A percentile compares a stretch with the other conserved stretches of the same genome.
phyloP scores from a whole-genome alignment of 2,113 vertebrate genomes.

The human (Homo sapiens) region DNA sequence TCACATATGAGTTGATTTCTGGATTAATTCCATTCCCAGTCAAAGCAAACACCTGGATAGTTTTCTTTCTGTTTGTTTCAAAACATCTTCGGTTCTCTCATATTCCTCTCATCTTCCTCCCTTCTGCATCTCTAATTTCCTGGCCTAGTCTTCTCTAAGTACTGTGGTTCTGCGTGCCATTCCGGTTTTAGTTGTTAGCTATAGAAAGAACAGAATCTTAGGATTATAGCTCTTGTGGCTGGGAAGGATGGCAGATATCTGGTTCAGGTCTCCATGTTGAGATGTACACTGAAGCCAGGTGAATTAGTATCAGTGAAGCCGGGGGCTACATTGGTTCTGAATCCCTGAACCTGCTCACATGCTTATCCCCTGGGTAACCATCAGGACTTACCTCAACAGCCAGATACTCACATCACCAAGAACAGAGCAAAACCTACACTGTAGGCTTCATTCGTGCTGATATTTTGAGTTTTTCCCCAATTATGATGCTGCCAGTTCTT shows the following conservation, averaged over 20 bases:
- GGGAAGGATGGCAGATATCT: background rate
- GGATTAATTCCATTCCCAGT: constrained; percentile 28
- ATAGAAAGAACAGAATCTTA: constrained; percentile 20
- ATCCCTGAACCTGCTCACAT: background rate
- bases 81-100: constrained; percentile 26
- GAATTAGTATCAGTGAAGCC: background rate
- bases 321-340: background rate
- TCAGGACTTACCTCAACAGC: background rate
- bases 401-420: background rate
- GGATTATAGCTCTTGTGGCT: background rate
- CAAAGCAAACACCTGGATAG: background rate
- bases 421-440: background rate
- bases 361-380: background rate
- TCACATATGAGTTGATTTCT: constrained; percentile 52
- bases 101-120: background rate
- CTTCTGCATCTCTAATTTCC: constrained; percentile 34
- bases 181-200: constrained; percentile 29
- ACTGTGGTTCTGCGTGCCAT: background rate
- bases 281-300: background rate
- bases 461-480: background rate
- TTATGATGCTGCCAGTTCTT: background rate
- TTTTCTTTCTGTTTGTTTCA: constrained; percentile 56
- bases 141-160: background rate
- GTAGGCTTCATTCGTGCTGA: background rate
- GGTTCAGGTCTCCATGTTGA: background rate